A percentile compares a stretch with the other conserved stretches of the same genome.
phyloP scores from a whole-genome alignment of 2,113 vertebrate genomes.

The Tonatia bakeri region DNA sequence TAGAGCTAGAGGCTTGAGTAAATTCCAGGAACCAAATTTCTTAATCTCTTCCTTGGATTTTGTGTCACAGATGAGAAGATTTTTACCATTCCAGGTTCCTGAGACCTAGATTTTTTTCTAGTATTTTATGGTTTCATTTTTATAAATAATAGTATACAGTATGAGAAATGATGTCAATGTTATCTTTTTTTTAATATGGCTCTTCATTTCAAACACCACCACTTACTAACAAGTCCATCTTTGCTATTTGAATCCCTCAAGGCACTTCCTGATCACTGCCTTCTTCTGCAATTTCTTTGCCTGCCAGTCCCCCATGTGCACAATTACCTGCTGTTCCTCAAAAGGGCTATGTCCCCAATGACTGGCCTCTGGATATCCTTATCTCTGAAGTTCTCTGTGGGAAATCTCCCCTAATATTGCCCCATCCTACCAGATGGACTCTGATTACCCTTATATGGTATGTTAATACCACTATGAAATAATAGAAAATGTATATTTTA shows the following conservation, averaged over 20 bases:
- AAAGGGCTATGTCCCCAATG: neutral
- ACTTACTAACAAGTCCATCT: neutral
- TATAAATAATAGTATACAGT: neutral
- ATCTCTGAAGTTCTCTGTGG: neutral
- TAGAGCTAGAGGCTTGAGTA: neutral
- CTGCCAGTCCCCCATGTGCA: too few species aligned
- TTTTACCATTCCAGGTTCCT: neutral
- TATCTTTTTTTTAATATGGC: neutral
- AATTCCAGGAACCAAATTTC: neutral
- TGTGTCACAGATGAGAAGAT: neutral
- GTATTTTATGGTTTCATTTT: neutral
- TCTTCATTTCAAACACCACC: neutral
- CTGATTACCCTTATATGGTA: neutral
- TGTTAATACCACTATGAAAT: neutral
- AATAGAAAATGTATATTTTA: neutral
- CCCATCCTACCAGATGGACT: neutral
- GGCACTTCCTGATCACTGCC: neutral
- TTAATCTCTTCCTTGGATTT: neutral
- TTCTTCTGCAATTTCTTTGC: neutral
- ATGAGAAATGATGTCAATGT: neutral
- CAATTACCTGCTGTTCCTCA: neutral
- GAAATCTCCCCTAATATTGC: neutral
- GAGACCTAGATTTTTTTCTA: neutral
- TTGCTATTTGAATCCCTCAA: neutral
- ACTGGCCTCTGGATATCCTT: neutral